A percentile compares a stretch with the other conserved stretches of the same genome.
Evolutionary conservation across 2,113 vertebrate genomes (phyloP).

Genomic region (Petaurus breviceps): DNA sequence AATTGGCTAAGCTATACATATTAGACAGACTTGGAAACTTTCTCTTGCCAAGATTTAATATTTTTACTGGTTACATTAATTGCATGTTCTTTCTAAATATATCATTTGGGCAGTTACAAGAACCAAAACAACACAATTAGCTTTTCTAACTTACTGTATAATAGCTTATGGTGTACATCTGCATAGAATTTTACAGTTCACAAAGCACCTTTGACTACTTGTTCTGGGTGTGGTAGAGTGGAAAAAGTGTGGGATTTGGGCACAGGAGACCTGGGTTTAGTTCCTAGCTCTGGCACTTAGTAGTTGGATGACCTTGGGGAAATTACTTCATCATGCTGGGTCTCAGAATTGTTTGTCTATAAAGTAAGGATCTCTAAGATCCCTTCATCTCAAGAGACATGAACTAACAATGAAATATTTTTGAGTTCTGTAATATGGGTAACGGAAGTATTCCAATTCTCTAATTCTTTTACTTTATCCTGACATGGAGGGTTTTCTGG

Average conservation of each 20-base stretch:
- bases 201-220: background rate
- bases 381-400: background rate
- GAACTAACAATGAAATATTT: background rate
- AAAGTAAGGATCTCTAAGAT: background rate
- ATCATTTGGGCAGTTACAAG: background rate
- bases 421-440: background rate
- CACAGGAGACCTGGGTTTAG: background rate
- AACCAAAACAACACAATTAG: slow-evolving; percentile 22
- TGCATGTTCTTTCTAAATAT: background rate
- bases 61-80: slow-evolving; percentile 24
- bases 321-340: background rate
- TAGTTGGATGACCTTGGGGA: background rate
- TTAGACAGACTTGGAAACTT: slow-evolving; percentile 8
- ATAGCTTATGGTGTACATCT: slow-evolving; percentile 20
- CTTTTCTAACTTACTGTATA: background rate
- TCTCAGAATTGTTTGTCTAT: background rate
- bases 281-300: background rate
- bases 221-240: background rate
- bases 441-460: background rate
- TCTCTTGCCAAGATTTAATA: slow-evolving; percentile 32
- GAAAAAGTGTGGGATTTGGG: background rate
- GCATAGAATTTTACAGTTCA: slow-evolving; percentile 2
- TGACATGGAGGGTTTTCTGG: background rate
- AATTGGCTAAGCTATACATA: slow-evolving; percentile 16
- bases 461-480: background rate